Percentiles rank a stretch among this genome's conserved stretches.
Conservation (phyloP, 2,797 vertebrate genomes). For the Eulemur mongoz region DNA sequence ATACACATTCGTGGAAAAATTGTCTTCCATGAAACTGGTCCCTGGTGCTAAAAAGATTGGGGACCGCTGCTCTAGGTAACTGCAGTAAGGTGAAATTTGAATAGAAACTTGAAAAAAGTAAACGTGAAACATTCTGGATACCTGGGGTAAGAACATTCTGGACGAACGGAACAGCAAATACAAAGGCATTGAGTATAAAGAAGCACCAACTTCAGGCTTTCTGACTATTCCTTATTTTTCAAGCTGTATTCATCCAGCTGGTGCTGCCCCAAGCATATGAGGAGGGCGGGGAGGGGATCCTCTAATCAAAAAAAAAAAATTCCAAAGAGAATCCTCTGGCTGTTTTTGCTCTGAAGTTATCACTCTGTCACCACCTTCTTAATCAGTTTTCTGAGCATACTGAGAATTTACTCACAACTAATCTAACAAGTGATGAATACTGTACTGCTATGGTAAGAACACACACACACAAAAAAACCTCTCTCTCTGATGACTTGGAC, state of each 20-base stretch:
- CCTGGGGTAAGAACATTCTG: not conserved
- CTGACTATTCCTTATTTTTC: not conserved
- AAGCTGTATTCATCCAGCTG: not conserved
- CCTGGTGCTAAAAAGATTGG: too few species aligned
- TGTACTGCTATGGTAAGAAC: not conserved
- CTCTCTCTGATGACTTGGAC: not conserved
- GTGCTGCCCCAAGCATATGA: not conserved
- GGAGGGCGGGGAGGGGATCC: not conserved
- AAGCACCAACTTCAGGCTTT: not conserved
- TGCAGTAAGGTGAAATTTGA: not conserved
- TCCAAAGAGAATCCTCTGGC: not conserved
- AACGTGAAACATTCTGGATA: not conserved
- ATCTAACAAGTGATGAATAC: not conserved
- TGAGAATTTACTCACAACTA: constrained; percentile 6
- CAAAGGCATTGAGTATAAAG: not conserved
- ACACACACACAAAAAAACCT: not conserved
- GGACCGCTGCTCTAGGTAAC: not conserved
- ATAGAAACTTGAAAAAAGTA: not conserved
- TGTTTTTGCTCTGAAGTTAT: not conserved
- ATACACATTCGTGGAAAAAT: too few species aligned
- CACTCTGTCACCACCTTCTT: not conserved
- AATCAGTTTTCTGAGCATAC: not conserved
- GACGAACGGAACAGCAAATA: not conserved
- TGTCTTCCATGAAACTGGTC: too few species aligned
- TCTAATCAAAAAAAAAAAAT: constrained; percentile 12